Base-by-base conservation (phyloP, 1,140 invertebrate species). In the Drosophila pruinosa region DNA sequence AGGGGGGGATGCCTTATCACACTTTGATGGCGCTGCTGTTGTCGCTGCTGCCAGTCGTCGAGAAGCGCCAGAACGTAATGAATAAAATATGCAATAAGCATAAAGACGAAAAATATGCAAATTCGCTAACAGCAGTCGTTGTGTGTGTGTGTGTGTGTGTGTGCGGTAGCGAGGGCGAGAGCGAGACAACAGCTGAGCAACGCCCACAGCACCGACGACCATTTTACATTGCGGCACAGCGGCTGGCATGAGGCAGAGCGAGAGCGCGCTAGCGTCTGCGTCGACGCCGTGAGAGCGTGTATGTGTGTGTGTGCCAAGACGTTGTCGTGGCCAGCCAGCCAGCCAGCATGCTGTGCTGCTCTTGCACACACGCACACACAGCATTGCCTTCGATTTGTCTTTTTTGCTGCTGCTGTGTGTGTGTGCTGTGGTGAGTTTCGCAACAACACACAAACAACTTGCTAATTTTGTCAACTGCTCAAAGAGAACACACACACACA, bases 41-140 rank as follows among this genome's bases (percentile, higher is more conserved):
- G 67, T 62, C 21, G 48, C 19, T 19, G 53, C 69, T 59, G 53
- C 43, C 41, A 45, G 14, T 45, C 15, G 59, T 39, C 31, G 45
- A 54, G 71, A 68, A 85, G 75, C 75, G 72, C 76, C 81, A 85
- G 73, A 86, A 85, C 64, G 73, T 86, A 85, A 85, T 85, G 81
- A 85, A 85, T 85, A 85, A 85, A 85, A 80, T 85, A 85, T 85
- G 81, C 76, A 86, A 85, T 85, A 86, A 86, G 73, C 80, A 78
- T 72, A 76, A 85, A 86, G 72, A 69, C 72, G 72, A 70, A 75
- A 80, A 85, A 75, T 85, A 85, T 85, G 80, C 76, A 85, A 85
- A 85, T 85, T 85, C 72, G 76, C 61, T 79, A 79, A 80, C 56
- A 56, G 38, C 39, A 10, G 26, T 4, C 45, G 19, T 15, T 31